Percentiles rank a stretch among this genome's conserved stretches.
Conservation (phyloP, 2,797 vertebrate genomes). For the Coracias cyanogaster region DNA sequence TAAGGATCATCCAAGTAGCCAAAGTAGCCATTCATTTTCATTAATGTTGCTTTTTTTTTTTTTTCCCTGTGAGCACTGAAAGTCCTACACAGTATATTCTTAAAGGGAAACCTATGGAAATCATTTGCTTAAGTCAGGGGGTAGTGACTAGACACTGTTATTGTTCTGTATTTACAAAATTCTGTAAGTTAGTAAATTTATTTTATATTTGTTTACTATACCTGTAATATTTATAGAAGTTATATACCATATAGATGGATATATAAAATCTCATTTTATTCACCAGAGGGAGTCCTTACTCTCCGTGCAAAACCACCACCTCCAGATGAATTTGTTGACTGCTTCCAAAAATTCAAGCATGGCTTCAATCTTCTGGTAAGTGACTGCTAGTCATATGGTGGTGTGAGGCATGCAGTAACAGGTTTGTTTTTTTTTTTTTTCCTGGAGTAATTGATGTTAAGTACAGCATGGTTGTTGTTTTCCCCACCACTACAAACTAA, state of each 20-base stretch:
- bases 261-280: conserved; percentile 15
- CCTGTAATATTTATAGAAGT: neutral
- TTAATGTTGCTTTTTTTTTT: neutral
- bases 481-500: neutral
- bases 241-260: neutral
- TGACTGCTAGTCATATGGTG: neutral
- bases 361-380: conserved; percentile 96
- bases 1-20: neutral
- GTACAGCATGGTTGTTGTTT: neutral
- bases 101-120: neutral
- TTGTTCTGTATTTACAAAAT: neutral
- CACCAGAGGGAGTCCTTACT: conserved; percentile 94
- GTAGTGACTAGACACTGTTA: neutral
- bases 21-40: neutral
- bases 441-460: neutral
- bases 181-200: neutral
- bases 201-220: neutral
- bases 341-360: conserved; percentile 97
- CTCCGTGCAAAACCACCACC: conserved; percentile 90
- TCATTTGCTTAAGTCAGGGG: neutral
- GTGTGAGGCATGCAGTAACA: neutral
- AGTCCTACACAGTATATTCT: neutral
- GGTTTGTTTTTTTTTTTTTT: too few species aligned
- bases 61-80: neutral
- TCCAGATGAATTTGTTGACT: conserved; percentile 93